Conservation (phyloP, 2,797 vertebrate species). For the Coranthus polyacanthus region DNA sequence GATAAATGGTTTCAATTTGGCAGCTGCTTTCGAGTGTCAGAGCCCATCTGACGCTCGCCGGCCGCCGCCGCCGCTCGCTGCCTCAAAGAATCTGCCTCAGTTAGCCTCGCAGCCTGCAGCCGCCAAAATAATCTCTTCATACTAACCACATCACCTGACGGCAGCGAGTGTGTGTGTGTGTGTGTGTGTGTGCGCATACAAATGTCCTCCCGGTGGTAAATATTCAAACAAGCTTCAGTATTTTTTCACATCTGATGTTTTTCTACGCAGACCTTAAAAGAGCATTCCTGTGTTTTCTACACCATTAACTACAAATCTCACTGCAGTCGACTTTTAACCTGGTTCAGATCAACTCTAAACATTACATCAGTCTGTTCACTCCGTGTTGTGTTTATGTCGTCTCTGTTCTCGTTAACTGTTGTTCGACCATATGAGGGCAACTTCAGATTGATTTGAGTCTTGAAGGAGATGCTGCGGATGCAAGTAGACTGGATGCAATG, state of each 20-base stretch:
- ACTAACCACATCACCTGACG: slow-evolving; percentile 73
- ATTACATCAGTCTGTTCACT: not conserved
- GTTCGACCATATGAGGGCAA: no score
- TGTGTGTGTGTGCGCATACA: slow-evolving; percentile 26
- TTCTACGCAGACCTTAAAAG: slow-evolving; percentile 26
- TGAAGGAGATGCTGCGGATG: no score
- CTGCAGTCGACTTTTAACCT: not conserved
- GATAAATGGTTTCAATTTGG: slow-evolving; percentile 93
- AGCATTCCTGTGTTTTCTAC: slow-evolving; percentile 13
- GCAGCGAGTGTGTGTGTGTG: slow-evolving; percentile 19
- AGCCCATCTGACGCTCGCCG: slow-evolving; percentile 78
- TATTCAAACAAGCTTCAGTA: slow-evolving; percentile 13
- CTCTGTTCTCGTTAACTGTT: no score
- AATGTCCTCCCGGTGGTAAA: slow-evolving; percentile 23
- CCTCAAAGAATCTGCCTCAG: slow-evolving; percentile 83
- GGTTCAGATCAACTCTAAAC: not conserved
- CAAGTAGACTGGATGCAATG: no score
- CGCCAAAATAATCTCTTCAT: slow-evolving; percentile 82
- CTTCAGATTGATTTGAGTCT: no score
- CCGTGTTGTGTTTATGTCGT: no score
- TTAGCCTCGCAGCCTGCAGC: slow-evolving; percentile 71
- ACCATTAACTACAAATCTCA: slow-evolving; percentile 21
- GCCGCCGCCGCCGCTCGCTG: slow-evolving; percentile 70
- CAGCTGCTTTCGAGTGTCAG: slow-evolving; percentile 86
- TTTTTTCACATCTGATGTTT: slow-evolving; percentile 8